Evolutionary conservation across 2,888 invertebrate genomes (phyloP), one percentile per base, ranked within the genome.

Genomic region (Anoncus sp.): DNA sequence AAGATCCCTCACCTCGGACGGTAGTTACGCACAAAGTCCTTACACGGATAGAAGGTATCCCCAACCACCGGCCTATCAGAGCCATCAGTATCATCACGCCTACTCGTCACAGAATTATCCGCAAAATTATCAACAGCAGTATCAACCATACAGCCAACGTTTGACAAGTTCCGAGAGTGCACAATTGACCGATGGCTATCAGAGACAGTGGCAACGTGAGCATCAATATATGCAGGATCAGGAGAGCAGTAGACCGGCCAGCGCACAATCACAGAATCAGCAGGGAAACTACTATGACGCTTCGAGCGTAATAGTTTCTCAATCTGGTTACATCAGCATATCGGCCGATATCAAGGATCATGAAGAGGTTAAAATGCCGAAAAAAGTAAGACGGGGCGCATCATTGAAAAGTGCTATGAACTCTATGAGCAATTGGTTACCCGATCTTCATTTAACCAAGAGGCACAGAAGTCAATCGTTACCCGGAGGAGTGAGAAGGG

Each of bases 391-490:
- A 90, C 92, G 95, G 79, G 94, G 95, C 10, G 92, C 93, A 14
- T 96, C 96, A 0, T 89, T 96, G 70, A 96, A 96, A 91, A 95
- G 95, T 53, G 96, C 96, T 0, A 96, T 96, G 95, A 96, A 94
- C 86, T 95, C 96, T 0, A 94, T 96, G 87, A 96, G 95, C 86
- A 95, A 94, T 81, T 96, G 97, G 95, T 90, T 97, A 67, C 97
- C 97, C 0, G 97, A 97, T 89, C 92, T 95, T 77, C 81, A 97
- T 89, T 92, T 97, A 65, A 94, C 95, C 18, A 96, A 96, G 88
- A 93, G 96, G 84, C 95, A 95, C 90, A 93, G 97, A 84, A 97
- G 97, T 6, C 95, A 96, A 87, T 97, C 97, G 1, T 91, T 97
- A 66, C 97, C 97, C 0, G 94, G 95, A 18, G 95, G 94, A 10